phyloP scores from a whole-genome alignment of 2,113 vertebrate species.

The Gavialis gangeticus region DNA sequence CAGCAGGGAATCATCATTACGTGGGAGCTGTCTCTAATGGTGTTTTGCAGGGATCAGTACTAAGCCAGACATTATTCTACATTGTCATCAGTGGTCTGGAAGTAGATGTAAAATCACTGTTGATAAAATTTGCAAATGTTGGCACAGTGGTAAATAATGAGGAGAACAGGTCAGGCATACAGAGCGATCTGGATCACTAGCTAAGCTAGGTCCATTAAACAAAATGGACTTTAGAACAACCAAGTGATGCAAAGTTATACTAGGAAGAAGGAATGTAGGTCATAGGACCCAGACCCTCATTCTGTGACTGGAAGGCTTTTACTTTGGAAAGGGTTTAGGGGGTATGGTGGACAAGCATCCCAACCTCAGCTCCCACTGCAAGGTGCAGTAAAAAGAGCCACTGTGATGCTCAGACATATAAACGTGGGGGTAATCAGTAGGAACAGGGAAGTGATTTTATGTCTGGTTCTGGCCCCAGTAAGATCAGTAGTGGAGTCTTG shows the following conservation, averaged over 20 bases:
- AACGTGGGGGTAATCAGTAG: background rate
- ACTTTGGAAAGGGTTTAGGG: background rate
- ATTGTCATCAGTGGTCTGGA: background rate
- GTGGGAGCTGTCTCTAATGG: background rate
- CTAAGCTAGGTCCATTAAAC: background rate
- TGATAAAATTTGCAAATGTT: background rate
- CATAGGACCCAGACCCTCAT: background rate
- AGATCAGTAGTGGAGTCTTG: background rate
- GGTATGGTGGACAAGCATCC: background rate
- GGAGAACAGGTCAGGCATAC: background rate
- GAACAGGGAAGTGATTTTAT: background rate
- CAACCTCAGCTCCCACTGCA: background rate
- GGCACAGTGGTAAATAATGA: fast-evolving
- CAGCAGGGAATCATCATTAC: background rate
- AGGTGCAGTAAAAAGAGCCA: background rate
- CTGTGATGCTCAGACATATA: background rate
- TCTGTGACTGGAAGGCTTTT: too few relatives aligned
- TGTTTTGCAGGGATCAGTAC: background rate
- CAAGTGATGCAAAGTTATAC: background rate
- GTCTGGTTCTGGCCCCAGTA: background rate
- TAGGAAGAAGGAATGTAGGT: background rate
- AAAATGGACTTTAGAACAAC: background rate
- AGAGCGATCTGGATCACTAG: background rate
- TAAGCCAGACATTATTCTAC: background rate
- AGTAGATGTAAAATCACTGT: background rate